phyloP scores from a whole-genome alignment of 2,888 invertebrate species.

The Dicycla oo region DNA sequence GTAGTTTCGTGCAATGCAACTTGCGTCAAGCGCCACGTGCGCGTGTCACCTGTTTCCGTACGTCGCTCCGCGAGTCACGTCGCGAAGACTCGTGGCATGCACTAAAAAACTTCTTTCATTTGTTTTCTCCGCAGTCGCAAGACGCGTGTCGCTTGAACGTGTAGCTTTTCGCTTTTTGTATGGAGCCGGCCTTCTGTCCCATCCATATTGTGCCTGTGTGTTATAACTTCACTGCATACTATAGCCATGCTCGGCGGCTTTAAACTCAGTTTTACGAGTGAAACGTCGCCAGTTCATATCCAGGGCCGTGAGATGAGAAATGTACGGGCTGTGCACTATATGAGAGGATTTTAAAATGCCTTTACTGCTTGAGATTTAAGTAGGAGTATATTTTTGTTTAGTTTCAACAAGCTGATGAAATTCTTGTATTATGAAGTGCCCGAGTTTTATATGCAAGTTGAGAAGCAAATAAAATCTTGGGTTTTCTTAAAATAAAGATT shows the following conservation, averaged over 20 bases:
- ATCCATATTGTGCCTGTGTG: constrained; percentile 51
- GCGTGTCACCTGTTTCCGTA: not conserved
- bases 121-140: not conserved
- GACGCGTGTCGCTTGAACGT: too few relatives aligned
- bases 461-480: not conserved
- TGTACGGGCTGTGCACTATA: constrained; percentile 18
- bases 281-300: constrained; percentile 61
- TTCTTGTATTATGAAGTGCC: not conserved
- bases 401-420: constrained; percentile 46
- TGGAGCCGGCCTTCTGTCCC: constrained; percentile 1
- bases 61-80: not conserved
- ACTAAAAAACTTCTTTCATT: not conserved
- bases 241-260: constrained; percentile 36
- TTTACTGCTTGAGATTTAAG: constrained; percentile 25
- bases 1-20: not conserved
- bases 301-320: constrained; percentile 22
- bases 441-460: not conserved
- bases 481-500: not conserved
- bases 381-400: constrained; percentile 14
- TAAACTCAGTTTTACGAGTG: constrained; percentile 56
- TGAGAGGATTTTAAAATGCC: constrained; percentile 34
- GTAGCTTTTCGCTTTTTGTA: not conserved
- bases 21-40: not conserved
- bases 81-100: not conserved
- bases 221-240: constrained; percentile 54